Percentiles rank a stretch among this genome's conserved stretches.
phyloP scores from a whole-genome alignment of 2,888 invertebrate genomes.

The Choristoneura rosaceana region DNA sequence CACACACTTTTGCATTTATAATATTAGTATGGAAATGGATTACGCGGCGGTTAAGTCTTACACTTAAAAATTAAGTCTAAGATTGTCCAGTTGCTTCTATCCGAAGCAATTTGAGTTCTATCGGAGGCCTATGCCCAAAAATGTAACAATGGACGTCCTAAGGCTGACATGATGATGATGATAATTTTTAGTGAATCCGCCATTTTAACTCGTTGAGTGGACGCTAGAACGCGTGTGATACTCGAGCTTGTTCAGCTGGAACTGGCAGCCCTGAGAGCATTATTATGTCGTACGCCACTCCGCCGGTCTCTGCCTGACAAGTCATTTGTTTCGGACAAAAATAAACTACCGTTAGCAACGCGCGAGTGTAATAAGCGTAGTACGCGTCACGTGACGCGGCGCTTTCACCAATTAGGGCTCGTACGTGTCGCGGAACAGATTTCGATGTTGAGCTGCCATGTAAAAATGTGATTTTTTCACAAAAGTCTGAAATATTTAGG shows the following conservation, averaged over 20 bases:
- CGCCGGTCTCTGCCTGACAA: slow-evolving; percentile 29
- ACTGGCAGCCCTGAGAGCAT: slow-evolving; percentile 20
- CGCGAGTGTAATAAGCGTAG: slow-evolving; percentile 8
- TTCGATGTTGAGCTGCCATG: not conserved
- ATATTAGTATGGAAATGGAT: too few relatives aligned
- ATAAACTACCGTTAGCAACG: slow-evolving; percentile 22
- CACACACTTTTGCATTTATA: too few relatives aligned
- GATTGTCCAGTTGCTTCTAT: too few relatives aligned
- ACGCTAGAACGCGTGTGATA: not conserved
- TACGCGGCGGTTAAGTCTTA: too few relatives aligned
- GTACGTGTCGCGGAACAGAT: slow-evolving; percentile 5
- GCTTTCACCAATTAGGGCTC: slow-evolving; percentile 15
- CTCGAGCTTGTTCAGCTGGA: not conserved
- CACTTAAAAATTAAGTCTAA: too few relatives aligned
- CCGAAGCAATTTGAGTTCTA: too few relatives aligned
- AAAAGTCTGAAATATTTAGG: not conserved
- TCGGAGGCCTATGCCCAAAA: too few relatives aligned
- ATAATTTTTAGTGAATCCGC: too few relatives aligned
- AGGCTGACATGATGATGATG: too few relatives aligned
- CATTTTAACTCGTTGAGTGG: slow-evolving; percentile 2
- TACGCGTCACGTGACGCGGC: slow-evolving; percentile 10
- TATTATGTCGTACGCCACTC: slow-evolving; percentile 28
- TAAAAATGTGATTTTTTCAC: not conserved
- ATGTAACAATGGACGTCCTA: too few relatives aligned
- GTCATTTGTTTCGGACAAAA: slow-evolving; percentile 37